Evolutionary conservation across 2,888 invertebrate species (phyloP).

Genomic region (Protophormia terraenovae): DNA sequence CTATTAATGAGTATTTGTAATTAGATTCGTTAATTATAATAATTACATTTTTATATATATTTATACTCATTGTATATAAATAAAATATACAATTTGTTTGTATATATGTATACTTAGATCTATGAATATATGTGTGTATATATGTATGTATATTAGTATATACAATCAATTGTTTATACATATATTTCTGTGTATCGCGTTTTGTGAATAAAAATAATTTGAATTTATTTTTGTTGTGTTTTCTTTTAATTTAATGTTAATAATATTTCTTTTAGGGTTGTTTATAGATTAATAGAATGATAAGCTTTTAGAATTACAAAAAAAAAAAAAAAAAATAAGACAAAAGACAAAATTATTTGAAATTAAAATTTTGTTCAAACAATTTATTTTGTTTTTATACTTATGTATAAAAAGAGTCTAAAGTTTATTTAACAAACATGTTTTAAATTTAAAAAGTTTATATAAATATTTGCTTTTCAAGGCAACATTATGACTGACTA

Average conservation of each 20-base stretch:
- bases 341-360: not conserved
- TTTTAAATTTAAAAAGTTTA: not conserved
- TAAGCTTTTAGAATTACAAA: no score
- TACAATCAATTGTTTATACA: not conserved
- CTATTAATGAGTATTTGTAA: not conserved
- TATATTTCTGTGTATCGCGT: not conserved
- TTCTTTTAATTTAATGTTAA: not conserved
- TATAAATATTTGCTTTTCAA: not conserved
- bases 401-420: not conserved
- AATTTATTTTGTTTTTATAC: not conserved
- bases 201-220: not conserved
- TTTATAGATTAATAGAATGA: not conserved
- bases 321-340: no score
- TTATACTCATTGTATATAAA: not conserved
- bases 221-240: not conserved
- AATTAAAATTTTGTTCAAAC: not conserved
- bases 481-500: no score
- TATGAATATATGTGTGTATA: no score
- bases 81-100: not conserved
- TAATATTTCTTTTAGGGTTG: not conserved
- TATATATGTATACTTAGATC: no score
- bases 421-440: not conserved
- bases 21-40: not conserved
- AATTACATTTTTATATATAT: not conserved
- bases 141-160: no score